Evolutionary conservation across 2,888 invertebrate genomes (phyloP), one percentile per base, ranked within the genome.

Genomic region (Anoplius nigerrimus): DNA sequence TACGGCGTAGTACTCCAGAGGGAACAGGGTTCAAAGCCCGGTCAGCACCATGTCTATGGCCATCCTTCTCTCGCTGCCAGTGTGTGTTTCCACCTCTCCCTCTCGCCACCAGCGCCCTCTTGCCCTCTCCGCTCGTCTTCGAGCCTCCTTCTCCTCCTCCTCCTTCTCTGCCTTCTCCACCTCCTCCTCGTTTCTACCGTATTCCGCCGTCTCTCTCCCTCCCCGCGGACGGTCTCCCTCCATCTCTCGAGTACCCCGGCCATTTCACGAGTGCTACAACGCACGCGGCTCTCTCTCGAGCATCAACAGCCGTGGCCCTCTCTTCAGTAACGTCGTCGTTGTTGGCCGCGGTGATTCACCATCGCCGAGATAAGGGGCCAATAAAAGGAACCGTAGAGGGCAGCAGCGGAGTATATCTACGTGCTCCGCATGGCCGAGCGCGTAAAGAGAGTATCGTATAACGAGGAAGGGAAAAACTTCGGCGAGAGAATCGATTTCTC

Each of bases 21-120:
- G 71, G 77, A 82, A 75, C 81, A 79, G 82, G 79, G 85, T 84
- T 85, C 85, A 85, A 84, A 85, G 85, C 83, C 85, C 85, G 84
- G 84, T 82, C 84, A 84, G 82, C 82, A 80, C 76, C 82, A 78
- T 76, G 79, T 67, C 77, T 72, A 63, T 72, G 34, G 34, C 76
- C 69, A 66, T 72, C 76, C 65, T 69, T 79, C 76, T 75, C 69
- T 69, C 11, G 11, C 34, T 6, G 4, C 4, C 1, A 3, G 34
- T 1, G 34, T 34, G 34, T 6, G 34, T 5, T 69, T 21, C 62
- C 27, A 20, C 45, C 54, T 66, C 54, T 42, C 22, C 18, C 16
- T 62, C 18, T 13, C n/a, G 16, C 18, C 15, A 22, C 21, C 20
- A n/a, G 51, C 22, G 21, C 20, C 43, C 51, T 57, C 52, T 42